Evolutionary conservation across 1,140 invertebrate species (phyloP), one percentile per base, ranked within the genome.

Genomic region (Drosophila ercepeae): DNA sequence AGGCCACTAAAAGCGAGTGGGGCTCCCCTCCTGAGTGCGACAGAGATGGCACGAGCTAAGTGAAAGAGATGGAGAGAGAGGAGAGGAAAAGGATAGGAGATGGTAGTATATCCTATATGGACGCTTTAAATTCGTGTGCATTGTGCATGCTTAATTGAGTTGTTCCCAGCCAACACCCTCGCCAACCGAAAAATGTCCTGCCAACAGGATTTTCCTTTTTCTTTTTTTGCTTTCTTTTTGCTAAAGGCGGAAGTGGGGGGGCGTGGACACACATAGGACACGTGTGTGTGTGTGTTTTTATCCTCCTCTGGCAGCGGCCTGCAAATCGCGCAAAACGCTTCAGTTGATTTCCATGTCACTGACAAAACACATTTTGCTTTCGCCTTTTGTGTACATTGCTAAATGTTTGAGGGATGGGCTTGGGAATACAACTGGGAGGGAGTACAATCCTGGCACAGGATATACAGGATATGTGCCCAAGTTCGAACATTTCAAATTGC

Each of bases 101-200:
- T 4, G 29, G 29, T 7, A 8, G 29, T 8, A n/a, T n/a, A 34
- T 29, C 9, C 9, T 32, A 3, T 32, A 39, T 39, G 36, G 36
- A 25, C 44, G 64, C 55, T 53, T 59, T 78, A 83, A 75, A 78
- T 84, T 84, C 71, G 79, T 83, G 79, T 84, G 79, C 79, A 83
- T 83, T 84, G 79, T 83, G 79, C 79, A 83, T 83, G 79, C 79
- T 84, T 83, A 83, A 83, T 83, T 83, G 79, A 83, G 79, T 83
- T 83, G 79, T 83, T 16, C 23, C 16, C 46, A 41, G 27, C 54
- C 25, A 14, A 32, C n/a, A 13, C n/a, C 36, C 36, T 4, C 36
- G n/a, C 36, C 36, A 6, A 5, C 14, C 13, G 36, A 39, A 39
- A 39, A 39, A 39, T 39, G 36, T 39, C 36, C 36, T 18, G 44